phyloP scores from a whole-genome alignment of 2,797 vertebrate species.

The Chromobotia macracanthus region DNA sequence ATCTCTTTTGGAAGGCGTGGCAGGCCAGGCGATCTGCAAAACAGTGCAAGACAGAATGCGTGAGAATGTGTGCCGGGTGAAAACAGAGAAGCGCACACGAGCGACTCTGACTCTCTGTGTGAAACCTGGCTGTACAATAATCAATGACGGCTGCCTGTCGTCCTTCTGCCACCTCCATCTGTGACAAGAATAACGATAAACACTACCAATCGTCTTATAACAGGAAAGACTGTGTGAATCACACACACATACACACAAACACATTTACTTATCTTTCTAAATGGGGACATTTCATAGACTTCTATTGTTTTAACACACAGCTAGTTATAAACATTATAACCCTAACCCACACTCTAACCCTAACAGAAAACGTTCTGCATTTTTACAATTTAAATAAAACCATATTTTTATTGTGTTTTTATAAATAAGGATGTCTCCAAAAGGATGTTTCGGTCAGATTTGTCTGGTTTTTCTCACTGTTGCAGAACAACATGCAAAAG shows the following conservation, averaged over 20 bases:
- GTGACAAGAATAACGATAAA: conserved; percentile 63
- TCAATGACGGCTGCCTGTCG: conserved; percentile 65
- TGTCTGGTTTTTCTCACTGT: too few species aligned
- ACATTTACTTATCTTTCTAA: conserved; percentile 2
- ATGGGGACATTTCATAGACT: not conserved
- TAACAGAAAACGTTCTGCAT: too few species aligned
- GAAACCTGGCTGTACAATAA: conserved; percentile 60
- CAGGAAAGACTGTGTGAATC: conserved; percentile 2
- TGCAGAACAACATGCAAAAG: not conserved
- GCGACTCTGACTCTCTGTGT: conserved; percentile 46
- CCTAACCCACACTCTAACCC: too few species aligned
- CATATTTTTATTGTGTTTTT: too few species aligned
- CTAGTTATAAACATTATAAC: too few species aligned
- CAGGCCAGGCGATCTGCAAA: conserved; percentile 92
- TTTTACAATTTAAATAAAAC: too few species aligned
- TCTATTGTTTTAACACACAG: too few species aligned
- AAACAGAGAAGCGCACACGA: conserved; percentile 57
- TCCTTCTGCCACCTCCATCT: conserved; percentile 60
- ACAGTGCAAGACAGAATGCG: conserved; percentile 46
- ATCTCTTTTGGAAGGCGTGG: conserved; percentile 90
- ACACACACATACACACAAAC: conserved; percentile 8
- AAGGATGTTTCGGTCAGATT: too few species aligned
- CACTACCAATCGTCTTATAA: conserved; percentile 29
- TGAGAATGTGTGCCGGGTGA: conserved; percentile 49
- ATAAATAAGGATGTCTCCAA: too few species aligned